Evolutionary conservation across 2,113 vertebrate species (phyloP), one percentile per base, ranked within the genome.

Genomic region (Sturnira hondurensis): DNA sequence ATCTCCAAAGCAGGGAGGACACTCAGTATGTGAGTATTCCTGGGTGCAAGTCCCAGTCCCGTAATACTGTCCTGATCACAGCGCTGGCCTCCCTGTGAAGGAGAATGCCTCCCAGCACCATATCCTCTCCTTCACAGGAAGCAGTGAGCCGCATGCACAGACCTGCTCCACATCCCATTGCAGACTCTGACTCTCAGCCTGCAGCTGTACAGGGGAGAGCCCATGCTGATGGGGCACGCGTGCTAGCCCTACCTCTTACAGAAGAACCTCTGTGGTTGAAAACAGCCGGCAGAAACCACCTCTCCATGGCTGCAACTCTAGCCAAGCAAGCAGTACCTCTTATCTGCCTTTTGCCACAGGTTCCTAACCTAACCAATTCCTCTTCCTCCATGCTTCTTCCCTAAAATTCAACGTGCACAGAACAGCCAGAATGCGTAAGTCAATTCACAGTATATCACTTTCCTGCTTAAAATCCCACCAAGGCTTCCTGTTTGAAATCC

Each of bases 341-440:
- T 11, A 80, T 88, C 47, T 58, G 80, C 45, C 50, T 54, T 9
- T 24, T 83, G 20, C 45, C 70, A 36, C 36, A 86, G 93, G n/a
- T 14, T 85, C 58, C 74, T 78, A 38, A 92, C 47, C 91, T 83
- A 45, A 92, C 54, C 93, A 58, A 70, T 91, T 94, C 89, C 90
- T 91, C 82, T 96, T 84, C 86, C 68, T 61, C 43, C 33, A 4
- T 1, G 22, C 22, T 52, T 76, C 86, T 91, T 77, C 87, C 67
- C 52, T 70, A 41, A 61, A 63, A 36, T 58, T 47, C 74, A 68
- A 45, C 41, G 80, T 83, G 36, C 47, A 78, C 26, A 71, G 54
- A 47, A 80, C 2, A n/a, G 36, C 31, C 71, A 81, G 47, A 85
- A 41, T 7, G 56, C 13, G 26, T 26, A 61, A 45, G 54, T 83